Base-by-base conservation (phyloP, 2,797 vertebrate genomes). In the Crypturellus tataupa region DNA sequence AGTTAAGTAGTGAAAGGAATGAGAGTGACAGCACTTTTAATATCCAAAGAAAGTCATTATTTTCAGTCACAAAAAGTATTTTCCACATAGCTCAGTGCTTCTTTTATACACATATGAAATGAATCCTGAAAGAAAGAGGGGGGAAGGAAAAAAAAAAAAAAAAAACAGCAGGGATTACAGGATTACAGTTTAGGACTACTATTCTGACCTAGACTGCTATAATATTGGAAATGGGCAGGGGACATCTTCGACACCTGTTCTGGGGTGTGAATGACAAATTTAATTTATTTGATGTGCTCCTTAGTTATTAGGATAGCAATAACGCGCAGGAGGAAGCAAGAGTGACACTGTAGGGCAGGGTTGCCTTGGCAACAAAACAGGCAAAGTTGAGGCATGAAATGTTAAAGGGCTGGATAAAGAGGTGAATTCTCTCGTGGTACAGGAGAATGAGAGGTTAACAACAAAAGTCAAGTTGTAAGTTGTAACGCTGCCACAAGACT, bases 331-430 rank as follows among this genome's bases (percentile, higher is more conserved):
- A 75, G 67, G 93, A 47, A 21, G 29, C 25, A 27, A 25, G 35
- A 25, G 56, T 84, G 68, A 95, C 72, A 82, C 79, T 21, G 46
- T 44, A 56, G 0, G 1, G 40, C 35, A 62, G 47, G 89, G 93
- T 96, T 97, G 89, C 85, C 27, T 0, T 96, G 94, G 91, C 67
- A 93, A 96, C 96, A 93, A 90, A 92, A 78, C 77, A 85, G 87
- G 67, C 93, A 53, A 85, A 86, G 49, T 58, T 76, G 75, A 83
- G 69, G 78, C 81, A 42, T n/a, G 80, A 92, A 89, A 82, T 21
- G 49, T 13, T 78, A 85, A 80, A 37, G 51, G 80, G n/a, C 51
- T 67, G 82, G 73, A 25, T 47, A 78, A 56, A 77, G 42, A 60
- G 51, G 27, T 8, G 8, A 79, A 80, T 76, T 80, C 79, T 82